phyloP scores from a whole-genome alignment of 2,797 vertebrate genomes.

The Mus caroli region DNA sequence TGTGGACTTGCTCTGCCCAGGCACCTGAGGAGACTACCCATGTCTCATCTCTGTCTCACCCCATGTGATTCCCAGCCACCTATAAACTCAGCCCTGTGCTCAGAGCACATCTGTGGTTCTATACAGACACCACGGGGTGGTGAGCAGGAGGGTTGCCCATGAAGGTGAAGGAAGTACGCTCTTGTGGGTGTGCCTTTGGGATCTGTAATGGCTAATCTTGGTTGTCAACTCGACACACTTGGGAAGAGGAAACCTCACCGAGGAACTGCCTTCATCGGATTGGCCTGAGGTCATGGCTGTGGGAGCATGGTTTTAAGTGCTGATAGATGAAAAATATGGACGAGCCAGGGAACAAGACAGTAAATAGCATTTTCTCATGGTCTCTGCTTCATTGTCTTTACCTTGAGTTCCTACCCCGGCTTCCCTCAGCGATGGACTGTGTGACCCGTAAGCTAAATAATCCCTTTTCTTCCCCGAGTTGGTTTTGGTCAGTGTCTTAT shows the following conservation, averaged over 20 bases:
- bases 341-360: not conserved
- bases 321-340: not conserved
- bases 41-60: not conserved
- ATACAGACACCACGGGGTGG: fast-evolving
- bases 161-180: not conserved
- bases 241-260: not conserved
- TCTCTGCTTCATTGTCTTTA: not conserved
- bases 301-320: not conserved
- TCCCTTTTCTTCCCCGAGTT: not conserved
- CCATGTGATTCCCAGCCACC: not conserved
- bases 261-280: not conserved
- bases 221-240: not conserved
- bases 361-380: not conserved
- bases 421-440: not conserved
- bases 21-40: fast-evolving
- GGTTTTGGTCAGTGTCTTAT: not conserved
- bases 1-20: not conserved
- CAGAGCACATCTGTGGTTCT: not conserved
- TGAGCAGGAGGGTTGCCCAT: too few species aligned
- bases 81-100: not conserved
- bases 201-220: too few species aligned
- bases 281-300: not conserved
- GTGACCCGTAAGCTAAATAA: not conserved
- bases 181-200: not conserved
- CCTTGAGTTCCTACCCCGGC: not conserved